Base-by-base conservation (phyloP, 2,113 vertebrate genomes). In the Tachysurus fulvidraco region DNA sequence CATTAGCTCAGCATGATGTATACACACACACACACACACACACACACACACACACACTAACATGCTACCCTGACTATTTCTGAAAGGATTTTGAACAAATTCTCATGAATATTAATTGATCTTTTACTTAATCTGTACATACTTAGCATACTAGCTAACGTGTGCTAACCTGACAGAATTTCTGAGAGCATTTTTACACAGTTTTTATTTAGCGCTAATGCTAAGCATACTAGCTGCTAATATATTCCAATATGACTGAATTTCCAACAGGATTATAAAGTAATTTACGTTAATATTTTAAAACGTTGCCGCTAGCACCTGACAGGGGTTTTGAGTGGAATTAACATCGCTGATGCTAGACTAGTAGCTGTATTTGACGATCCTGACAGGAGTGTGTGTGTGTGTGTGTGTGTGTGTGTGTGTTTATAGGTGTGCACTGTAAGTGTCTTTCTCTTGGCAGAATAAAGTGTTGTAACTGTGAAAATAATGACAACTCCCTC, bases 401-500 rank as follows among this genome's bases (percentile, higher is more conserved):
- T 25, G 65, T 76, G 77, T 52, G 36, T 78, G 77, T 77, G 71
- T 73, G 52, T 83, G 80, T 59, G 59, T 83, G 23, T 73, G n/a
- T 52, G 36, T 77, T 71, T 62, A 5, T 74, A 44, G 57, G 55
- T 87, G 71, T 64, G 85, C 67, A 23, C 85, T 76, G 59, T 55
- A 52, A 74, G 87, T 36, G 65, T 81, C 23, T 76, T 55, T 81
- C 19, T 81, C 30, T 30, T 50, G 59, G 28, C 77, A 30, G 73
- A 73, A 67, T 71, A 76, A 44, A 73, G n/a, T 65, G 82, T 76
- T 69, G 55, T 81, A 84, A 80, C 64, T 86, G 81, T 86, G 88
- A 81, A 59, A 80, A 60, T 83, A 85, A 88, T 86, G 85, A 86
- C 81, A 69, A 54, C 57, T 64, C 59, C 57, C 81, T 69, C 65